Percentiles rank a stretch among this genome's conserved stretches.
Evolutionary conservation across 53 echinoderm and acorn worm species (phyloP).

Genomic region (Actinopyga echinites): DNA sequence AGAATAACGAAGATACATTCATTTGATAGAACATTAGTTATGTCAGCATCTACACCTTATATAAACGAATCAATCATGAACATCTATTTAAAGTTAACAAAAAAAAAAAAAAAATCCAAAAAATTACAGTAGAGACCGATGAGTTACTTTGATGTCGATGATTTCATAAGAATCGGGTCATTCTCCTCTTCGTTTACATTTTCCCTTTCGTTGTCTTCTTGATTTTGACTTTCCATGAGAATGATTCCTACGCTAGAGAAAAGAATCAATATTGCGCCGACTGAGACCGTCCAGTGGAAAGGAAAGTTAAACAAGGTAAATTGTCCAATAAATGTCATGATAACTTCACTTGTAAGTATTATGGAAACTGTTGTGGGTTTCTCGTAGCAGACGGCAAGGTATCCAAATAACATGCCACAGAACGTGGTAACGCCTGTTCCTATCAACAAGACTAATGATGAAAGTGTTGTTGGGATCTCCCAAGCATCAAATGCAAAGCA

Average conservation of each 20-base stretch:
- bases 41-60: no score
- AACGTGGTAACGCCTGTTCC: neutral
- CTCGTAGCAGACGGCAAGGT: neutral
- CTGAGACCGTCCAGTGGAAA: neutral
- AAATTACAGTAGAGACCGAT: no score
- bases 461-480: neutral
- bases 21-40: no score
- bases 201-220: neutral
- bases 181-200: no score
- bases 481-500: neutral
- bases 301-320: constrained; percentile 1
- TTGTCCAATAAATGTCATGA: constrained; percentile 11
- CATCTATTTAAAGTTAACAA: no score
- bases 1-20: no score
- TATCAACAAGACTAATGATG: neutral
- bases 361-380: constrained; percentile 17
- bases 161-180: no score
- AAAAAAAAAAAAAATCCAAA: no score
- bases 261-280: neutral
- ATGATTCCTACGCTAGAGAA: neutral
- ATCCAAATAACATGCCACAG: neutral
- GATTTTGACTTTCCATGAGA: neutral
- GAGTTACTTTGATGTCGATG: no score
- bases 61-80: no score
- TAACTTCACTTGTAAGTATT: neutral